A percentile compares a stretch with the other conserved stretches of the same genome.
Conservation (phyloP, 2,888 invertebrate species). For the Synergus gifuensis region DNA sequence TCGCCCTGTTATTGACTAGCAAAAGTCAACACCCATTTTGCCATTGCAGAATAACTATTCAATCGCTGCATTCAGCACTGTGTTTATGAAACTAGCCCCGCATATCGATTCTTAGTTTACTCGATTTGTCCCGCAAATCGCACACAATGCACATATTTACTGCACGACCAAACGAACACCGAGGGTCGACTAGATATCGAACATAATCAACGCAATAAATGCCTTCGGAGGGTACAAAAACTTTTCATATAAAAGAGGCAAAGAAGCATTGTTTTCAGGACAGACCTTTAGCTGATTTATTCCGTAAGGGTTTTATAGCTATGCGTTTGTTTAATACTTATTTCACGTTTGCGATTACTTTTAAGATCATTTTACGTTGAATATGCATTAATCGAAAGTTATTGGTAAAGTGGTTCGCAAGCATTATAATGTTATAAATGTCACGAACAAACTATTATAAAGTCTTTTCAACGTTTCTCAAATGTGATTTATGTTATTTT, state of each 20-base stretch:
- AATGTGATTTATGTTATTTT: conserved; percentile 1
- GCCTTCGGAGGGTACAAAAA: not conserved
- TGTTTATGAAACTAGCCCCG: conserved; percentile 35
- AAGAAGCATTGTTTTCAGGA: not conserved
- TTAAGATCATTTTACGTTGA: not conserved
- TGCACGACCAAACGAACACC: conserved; percentile 28
- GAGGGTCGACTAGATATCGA: conserved; percentile 34
- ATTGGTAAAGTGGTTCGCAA: not conserved
- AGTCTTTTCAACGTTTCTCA: not conserved
- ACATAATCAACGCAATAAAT: conserved; percentile 16
- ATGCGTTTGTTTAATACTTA: not conserved
- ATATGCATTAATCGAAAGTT: not conserved
- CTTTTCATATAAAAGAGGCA: not conserved
- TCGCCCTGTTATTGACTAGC: conserved; percentile 31
- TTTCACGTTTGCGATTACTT: not conserved
- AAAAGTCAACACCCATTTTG: conserved; percentile 33
- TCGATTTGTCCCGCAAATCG: conserved; percentile 41
- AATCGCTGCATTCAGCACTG: conserved; percentile 29
- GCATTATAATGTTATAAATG: not conserved
- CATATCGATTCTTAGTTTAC: conserved; percentile 40
- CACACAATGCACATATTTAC: conserved; percentile 40
- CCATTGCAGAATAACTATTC: conserved; percentile 34
- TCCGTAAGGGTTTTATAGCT: not conserved
- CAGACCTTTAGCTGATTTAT: not conserved
- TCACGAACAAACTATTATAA: not conserved